A percentile compares a stretch with the other conserved stretches of the same genome.
Conservation (phyloP, 2,888 invertebrate genomes). For the Brachypterus glaber region DNA sequence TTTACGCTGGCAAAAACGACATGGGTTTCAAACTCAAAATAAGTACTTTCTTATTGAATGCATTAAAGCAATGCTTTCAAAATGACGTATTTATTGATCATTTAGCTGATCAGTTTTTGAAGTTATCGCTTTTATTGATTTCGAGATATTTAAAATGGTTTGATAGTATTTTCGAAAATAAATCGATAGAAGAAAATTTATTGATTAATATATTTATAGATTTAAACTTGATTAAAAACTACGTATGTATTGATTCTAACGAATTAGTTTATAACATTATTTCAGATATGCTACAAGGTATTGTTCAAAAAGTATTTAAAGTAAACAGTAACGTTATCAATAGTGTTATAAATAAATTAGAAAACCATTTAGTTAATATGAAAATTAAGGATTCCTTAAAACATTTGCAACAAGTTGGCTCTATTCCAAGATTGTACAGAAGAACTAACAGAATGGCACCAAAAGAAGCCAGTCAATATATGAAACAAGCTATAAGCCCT, state of each 20-base stretch:
- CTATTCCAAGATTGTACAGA: constrained; percentile 86
- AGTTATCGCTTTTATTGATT: constrained; percentile 73
- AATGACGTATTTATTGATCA: constrained; percentile 70
- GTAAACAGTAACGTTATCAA: constrained; percentile 25
- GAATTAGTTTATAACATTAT: constrained; percentile 27
- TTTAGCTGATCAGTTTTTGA: constrained; percentile 78
- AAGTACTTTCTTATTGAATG: constrained; percentile 43
- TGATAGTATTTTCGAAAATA: constrained; percentile 24
- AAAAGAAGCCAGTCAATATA: constrained; percentile 69
- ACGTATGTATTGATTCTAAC: constrained; percentile 19
- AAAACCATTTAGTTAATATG: constrained; percentile 26
- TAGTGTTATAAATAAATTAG: constrained; percentile 22
- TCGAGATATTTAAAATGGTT: constrained; percentile 73
- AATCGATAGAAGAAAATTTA: constrained; percentile 21
- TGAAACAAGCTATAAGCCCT: constrained; percentile 36
- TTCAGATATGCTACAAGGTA: constrained; percentile 23
- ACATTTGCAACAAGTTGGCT: constrained; percentile 73
- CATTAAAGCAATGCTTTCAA: constrained; percentile 55
- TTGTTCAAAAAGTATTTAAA: constrained; percentile 26
- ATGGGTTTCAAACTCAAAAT: constrained; percentile 44
- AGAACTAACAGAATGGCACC: constrained; percentile 86
- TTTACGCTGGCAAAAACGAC: constrained; percentile 28
- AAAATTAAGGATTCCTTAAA: constrained; percentile 42
- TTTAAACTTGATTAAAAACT: constrained; percentile 24
- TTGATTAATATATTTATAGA: constrained; percentile 30